Evolutionary conservation across 2,797 vertebrate genomes (phyloP), one percentile per base, ranked within the genome.

Genomic region (Eulemur rubriventer): DNA sequence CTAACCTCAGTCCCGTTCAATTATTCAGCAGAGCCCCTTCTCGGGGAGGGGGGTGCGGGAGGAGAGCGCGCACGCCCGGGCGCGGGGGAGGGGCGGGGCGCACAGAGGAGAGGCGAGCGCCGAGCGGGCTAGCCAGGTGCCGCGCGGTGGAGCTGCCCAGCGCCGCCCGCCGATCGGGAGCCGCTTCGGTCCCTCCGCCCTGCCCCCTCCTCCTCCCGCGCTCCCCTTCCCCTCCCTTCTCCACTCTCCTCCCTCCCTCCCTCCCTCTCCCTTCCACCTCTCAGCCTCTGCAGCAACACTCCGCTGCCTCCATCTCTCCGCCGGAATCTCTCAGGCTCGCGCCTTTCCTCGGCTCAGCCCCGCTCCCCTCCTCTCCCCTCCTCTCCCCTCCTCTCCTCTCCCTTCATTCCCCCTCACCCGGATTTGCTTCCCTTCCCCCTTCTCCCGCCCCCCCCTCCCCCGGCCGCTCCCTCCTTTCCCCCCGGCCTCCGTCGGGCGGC

Each of bases 1-100:
- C 89, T 50, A 98, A 98, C 99, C 98, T 99, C 98, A 98, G 98
- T 97, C 97, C 97, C 93, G 96, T 95, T 98, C 98, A 98, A 96
- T 98, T 97, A 97, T 97, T 97, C 97, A 97, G 96, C 96, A 96
- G 88, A 98, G 98, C 98, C 98, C 96, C 81, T 95, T 89, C 89
- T 96, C 96, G 43, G 94, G 95, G 95, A 97, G 98, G n/a, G 82
- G 94, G 38, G 94, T 8, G 46, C 20, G 52, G 96, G 76, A 59
- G 89, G 92, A 57, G 82, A 46, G 94, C 88, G 86, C 93, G 96
- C n/a, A n/a, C 69, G 50, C 94, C 76, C 65, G 33, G 55, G 76
- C 70, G 86, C 46, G 92, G 92, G 91, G 93, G 89, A 69, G 89
- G 43, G 95, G 89, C 63, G 48, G 70, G 43, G 73, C 69, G 84